Conservation (phyloP, 2,113 vertebrate genomes). For the Ceratotherium simum region DNA sequence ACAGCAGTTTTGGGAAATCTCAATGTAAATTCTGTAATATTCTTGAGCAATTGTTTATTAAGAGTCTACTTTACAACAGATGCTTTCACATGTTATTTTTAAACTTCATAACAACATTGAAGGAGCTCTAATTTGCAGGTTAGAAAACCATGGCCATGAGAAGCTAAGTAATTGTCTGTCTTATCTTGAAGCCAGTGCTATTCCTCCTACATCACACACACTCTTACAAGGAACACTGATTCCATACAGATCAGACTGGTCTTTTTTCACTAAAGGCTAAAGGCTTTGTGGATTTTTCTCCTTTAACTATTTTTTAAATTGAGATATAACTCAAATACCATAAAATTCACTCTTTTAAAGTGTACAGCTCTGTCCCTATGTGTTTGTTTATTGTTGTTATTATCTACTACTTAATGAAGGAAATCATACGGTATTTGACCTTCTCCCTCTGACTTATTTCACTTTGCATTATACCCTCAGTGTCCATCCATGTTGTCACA, state of each 20-base stretch:
- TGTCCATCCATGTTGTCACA: too few species aligned
- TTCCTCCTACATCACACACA: neutral
- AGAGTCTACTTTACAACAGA: neutral
- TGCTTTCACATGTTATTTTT: neutral
- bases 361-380: neutral
- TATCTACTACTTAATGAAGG: too few species aligned
- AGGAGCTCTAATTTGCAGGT: neutral
- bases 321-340: neutral
- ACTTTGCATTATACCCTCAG: too few species aligned
- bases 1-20: too few species aligned
- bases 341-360: neutral
- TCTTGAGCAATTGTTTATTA: neutral
- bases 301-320: neutral
- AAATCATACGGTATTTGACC: too few species aligned
- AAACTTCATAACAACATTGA: neutral
- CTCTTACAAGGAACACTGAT: neutral
- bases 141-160: neutral
- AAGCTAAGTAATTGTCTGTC: neutral
- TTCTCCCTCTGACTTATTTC: too few species aligned
- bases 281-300: neutral
- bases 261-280: neutral
- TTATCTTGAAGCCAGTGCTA: neutral
- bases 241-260: neutral
- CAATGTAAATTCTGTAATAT: neutral
- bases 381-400: too few species aligned